These are phyloP conservation scores for Coleophora flavipennella DNA, from an alignment of 2,888 invertebrate genomes.

Conservation along the genomic window DNA sequence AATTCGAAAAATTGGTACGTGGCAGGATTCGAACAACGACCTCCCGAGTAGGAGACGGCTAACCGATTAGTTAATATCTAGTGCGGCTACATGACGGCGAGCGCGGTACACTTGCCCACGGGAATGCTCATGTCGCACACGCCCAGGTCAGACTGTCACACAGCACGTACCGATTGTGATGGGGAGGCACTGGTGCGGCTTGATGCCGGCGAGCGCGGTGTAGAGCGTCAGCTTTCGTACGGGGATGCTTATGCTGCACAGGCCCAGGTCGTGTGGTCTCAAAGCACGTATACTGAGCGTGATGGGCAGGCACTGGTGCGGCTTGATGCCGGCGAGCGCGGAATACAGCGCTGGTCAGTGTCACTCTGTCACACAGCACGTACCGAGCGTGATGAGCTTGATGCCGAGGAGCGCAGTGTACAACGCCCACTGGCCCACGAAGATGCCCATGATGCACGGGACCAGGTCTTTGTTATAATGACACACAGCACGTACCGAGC, in stretches of 20 bases:
- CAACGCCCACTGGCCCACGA: conserved; percentile 95
- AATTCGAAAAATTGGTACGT: no score
- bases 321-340: conserved; percentile 96
- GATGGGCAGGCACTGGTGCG: conserved; percentile 96
- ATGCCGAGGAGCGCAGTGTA: no score
- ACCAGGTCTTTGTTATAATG: conserved; percentile 60
- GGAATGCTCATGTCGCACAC: no score
- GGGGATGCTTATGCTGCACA: conserved; percentile 99
- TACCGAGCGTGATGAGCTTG: conserved; percentile 93
- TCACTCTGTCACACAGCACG: no score
- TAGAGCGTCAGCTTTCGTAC: conserved; percentile 97
- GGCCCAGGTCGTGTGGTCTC: conserved; percentile 67
- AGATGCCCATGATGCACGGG: conserved; percentile 99
- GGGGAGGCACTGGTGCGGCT: conserved; percentile 96
- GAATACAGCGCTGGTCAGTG: no score
- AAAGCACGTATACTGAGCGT: conserved; percentile 78
- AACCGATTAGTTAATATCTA: no score
- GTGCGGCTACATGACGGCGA: conserved; percentile 98
- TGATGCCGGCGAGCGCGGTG: no score
- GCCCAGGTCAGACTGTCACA: no score
- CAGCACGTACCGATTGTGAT: conserved; percentile 86
- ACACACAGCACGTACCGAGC: conserved; percentile 70
- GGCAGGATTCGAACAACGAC: no score
- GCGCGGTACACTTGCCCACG: no score
- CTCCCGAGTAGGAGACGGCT: no score